Conservation (phyloP, 2,113 vertebrate genomes). For the Archocentrus centrarchus region DNA sequence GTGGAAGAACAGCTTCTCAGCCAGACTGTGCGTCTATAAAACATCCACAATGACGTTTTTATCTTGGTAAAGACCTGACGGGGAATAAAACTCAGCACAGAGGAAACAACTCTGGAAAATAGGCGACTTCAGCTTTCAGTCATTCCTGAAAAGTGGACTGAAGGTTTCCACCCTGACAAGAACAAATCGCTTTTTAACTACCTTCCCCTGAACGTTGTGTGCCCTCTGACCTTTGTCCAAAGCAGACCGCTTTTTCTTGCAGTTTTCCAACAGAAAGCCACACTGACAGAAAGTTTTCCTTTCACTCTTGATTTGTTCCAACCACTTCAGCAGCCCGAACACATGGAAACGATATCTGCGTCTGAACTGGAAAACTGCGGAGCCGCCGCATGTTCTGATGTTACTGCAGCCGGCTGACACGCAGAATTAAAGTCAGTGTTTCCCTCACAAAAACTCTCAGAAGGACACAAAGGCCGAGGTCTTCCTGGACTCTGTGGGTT, state of each 20-base stretch:
- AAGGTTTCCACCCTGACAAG: neutral
- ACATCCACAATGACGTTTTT: neutral
- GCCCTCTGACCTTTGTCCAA: conserved; percentile 28
- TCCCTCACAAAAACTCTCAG: neutral
- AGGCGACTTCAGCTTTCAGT: neutral
- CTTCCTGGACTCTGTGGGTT: neutral
- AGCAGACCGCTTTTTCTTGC: neutral
- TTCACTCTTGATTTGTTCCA: neutral
- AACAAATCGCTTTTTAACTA: neutral
- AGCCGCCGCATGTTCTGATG: neutral
- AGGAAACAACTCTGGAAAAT: neutral
- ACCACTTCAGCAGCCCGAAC: neutral
- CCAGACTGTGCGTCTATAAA: neutral
- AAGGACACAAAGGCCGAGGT: too few relatives aligned
- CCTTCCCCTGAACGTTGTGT: neutral
- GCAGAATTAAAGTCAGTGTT: neutral
- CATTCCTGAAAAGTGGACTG: neutral
- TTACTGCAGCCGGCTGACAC: neutral
- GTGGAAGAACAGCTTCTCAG: neutral
- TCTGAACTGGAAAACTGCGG: neutral
- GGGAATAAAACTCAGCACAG: neutral
- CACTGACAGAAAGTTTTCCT: conserved; percentile 29
- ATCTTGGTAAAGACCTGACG: neutral
- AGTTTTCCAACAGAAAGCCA: conserved; percentile 15
- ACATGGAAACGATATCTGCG: conserved; percentile 10